phyloP scores from a whole-genome alignment of 53 echinoderm and acorn worm species.

The Holothuria scabra region DNA sequence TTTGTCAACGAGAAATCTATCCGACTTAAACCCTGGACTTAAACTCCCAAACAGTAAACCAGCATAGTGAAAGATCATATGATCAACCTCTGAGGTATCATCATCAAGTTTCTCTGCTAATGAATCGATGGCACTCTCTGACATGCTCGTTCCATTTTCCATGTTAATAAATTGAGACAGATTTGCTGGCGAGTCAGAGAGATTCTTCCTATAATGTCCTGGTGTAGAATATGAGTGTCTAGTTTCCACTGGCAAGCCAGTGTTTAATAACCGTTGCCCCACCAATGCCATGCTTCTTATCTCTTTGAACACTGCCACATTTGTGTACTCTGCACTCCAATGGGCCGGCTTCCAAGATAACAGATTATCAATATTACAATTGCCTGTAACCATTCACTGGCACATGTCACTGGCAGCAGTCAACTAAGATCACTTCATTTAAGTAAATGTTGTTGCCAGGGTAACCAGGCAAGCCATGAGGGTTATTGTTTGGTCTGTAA shows the following conservation, averaged over 20 bases:
- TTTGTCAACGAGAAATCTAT: constrained; percentile 66
- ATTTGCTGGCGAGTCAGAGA: not conserved
- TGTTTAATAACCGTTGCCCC: constrained; percentile 2
- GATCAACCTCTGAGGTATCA: constrained; percentile 33
- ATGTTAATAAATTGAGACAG: not conserved
- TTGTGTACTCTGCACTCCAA: not conserved
- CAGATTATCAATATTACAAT: constrained; percentile 24
- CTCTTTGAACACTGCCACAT: constrained; percentile 9
- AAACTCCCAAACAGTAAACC: constrained; percentile 84
- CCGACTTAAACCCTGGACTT: constrained; percentile 79
- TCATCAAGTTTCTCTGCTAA: constrained; percentile 26
- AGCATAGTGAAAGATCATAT: constrained; percentile 85
- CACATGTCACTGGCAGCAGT: constrained; percentile 3
- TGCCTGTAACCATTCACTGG: constrained; percentile 2
- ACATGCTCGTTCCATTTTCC: constrained; percentile 19
- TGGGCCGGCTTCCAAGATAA: not conserved
- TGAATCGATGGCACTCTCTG: constrained; percentile 51
- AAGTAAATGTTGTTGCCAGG: constrained; percentile 39
- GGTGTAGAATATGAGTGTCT: constrained; percentile 42
- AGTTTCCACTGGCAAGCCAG: constrained; percentile 19
- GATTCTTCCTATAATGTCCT: not conserved
- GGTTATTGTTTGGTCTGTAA: constrained; percentile 18
- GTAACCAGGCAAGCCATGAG: constrained; percentile 38
- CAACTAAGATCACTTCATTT: not conserved
- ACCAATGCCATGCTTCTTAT: constrained; percentile 27